phyloP scores from a whole-genome alignment of 2,888 invertebrate genomes.

The Gerosis bhagava region DNA sequence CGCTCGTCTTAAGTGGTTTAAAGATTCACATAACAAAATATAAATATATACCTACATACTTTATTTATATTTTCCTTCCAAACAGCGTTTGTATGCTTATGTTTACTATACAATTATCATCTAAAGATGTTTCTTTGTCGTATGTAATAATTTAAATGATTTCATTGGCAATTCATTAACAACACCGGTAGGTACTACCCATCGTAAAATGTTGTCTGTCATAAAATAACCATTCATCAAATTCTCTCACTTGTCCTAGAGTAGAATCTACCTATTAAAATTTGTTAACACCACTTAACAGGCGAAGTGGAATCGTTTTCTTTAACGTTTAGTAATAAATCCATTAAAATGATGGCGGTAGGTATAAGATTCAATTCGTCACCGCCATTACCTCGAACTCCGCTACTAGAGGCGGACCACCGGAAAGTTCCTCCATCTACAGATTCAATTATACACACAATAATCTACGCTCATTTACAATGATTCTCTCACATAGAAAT shows the following conservation, averaged over 20 bases:
- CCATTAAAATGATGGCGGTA: constrained; percentile 65
- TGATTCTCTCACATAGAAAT: constrained; percentile 13
- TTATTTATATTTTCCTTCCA: too few relatives aligned
- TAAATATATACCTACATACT: too few relatives aligned
- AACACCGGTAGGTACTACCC: too few relatives aligned
- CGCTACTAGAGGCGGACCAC: constrained; percentile 53
- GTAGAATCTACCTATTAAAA: constrained; percentile 30
- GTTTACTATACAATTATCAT: too few relatives aligned
- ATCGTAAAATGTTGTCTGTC: too few relatives aligned
- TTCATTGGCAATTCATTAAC: too few relatives aligned
- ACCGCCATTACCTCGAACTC: constrained; percentile 61
- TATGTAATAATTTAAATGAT: too few relatives aligned
- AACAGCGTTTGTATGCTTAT: too few relatives aligned
- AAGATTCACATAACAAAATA: too few relatives aligned
- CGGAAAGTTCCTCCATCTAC: constrained; percentile 43
- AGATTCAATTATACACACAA: constrained; percentile 23
- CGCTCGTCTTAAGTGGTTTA: too few relatives aligned
- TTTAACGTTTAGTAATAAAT: constrained; percentile 65
- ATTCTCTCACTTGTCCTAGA: constrained; percentile 11
- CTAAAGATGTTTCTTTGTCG: too few relatives aligned
- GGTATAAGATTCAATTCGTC: constrained; percentile 63
- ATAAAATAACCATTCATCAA: constrained; percentile 17
- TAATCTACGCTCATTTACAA: constrained; percentile 9
- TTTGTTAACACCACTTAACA: constrained; percentile 47
- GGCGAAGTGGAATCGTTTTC: constrained; percentile 54